A percentile compares a stretch with the other conserved stretches of the same genome.
Conservation (phyloP, 2,113 vertebrate species). For the Pachypanchax playfairii region DNA sequence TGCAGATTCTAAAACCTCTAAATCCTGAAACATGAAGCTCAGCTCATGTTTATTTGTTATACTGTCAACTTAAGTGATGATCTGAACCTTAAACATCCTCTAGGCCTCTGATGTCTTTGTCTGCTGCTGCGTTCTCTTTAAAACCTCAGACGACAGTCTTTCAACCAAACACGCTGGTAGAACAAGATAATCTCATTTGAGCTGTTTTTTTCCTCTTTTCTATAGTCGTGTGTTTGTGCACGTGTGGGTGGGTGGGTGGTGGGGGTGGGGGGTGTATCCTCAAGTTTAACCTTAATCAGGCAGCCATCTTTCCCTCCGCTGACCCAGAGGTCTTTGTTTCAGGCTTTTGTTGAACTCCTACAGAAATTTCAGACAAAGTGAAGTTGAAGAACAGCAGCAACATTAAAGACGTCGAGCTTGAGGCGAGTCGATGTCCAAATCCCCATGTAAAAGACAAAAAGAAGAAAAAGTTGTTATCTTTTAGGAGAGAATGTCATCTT, state of each 20-base stretch:
- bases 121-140: slow-evolving; percentile 19
- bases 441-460: slow-evolving; percentile 33
- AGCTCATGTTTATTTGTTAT: slow-evolving; percentile 12
- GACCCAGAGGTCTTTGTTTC: slow-evolving; percentile 33
- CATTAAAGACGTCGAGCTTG: slow-evolving; percentile 36
- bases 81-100: slow-evolving; percentile 17
- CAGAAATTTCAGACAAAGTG: background rate
- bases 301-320: slow-evolving; percentile 56
- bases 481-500: slow-evolving; percentile 26
- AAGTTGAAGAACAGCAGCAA: slow-evolving; percentile 17
- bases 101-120: slow-evolving; percentile 32
- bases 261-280: slow-evolving; percentile 51
- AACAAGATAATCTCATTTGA: slow-evolving; percentile 47
- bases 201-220: background rate
- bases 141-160: slow-evolving; percentile 30
- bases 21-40: background rate
- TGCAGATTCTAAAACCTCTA: slow-evolving; percentile 15
- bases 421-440: slow-evolving; percentile 43
- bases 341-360: background rate
- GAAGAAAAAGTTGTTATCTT: slow-evolving; percentile 10
- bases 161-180: slow-evolving; percentile 7
- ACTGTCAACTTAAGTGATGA: slow-evolving; percentile 31
- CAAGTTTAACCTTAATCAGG: slow-evolving; percentile 45
- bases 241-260: no score
- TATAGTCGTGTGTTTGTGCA: no score